Evolutionary conservation across 2,797 vertebrate species (phyloP).

Genomic region (Chromobotia macracanthus): DNA sequence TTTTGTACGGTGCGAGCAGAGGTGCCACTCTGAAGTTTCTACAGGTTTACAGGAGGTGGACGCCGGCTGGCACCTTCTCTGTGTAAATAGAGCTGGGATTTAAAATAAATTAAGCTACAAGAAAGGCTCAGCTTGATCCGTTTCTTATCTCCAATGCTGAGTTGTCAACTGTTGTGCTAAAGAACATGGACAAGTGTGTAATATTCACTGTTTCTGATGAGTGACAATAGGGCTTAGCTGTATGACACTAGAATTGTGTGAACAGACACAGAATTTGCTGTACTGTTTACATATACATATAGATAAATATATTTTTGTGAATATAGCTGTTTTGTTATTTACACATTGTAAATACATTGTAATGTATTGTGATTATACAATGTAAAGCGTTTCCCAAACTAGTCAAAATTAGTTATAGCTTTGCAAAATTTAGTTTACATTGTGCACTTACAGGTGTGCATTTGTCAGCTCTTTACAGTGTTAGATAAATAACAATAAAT

Average conservation of each 20-base stretch:
- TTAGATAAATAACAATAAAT: no score
- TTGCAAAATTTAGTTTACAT: not conserved
- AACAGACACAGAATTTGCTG: not conserved
- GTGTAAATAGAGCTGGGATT: constrained; percentile 77
- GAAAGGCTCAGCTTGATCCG: constrained; percentile 79
- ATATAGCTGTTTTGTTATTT: not conserved
- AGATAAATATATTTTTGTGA: not conserved
- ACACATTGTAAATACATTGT: not conserved
- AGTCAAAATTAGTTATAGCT: no score
- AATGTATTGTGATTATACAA: no score
- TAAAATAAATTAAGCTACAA: constrained; percentile 78
- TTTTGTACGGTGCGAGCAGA: not conserved
- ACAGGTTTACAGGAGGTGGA: constrained; percentile 66
- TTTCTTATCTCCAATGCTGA: constrained; percentile 76
- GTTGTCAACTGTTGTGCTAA: constrained; percentile 69
- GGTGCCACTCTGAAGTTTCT: constrained; percentile 41
- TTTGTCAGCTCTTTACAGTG: not conserved
- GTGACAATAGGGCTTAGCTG: constrained; percentile 43
- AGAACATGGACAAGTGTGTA: constrained; percentile 59
- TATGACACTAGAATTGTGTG: no score
- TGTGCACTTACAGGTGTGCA: not conserved
- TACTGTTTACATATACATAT: not conserved
- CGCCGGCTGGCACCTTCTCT: constrained; percentile 65
- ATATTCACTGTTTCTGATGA: constrained; percentile 54
- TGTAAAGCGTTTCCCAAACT: no score